These are phyloP conservation scores for Limnephilus lunatus DNA, from an alignment of 2,888 invertebrate genomes.

Conservation along the genomic window DNA sequence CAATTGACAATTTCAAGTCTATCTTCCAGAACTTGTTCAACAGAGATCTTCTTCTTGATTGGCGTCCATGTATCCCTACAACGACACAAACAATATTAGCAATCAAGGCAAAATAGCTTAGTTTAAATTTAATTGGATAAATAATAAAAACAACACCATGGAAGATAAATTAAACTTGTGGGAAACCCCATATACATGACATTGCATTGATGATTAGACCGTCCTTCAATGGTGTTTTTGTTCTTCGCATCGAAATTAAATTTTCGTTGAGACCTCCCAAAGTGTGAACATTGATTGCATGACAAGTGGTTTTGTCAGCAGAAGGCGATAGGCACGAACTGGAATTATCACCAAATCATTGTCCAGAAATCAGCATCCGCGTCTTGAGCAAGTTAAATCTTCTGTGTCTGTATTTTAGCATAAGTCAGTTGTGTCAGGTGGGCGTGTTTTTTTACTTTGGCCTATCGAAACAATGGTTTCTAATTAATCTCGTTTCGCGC, in stretches of 20 bases:
- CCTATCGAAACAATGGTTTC: conserved; percentile 8
- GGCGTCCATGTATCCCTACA: no score
- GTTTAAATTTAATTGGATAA: not conserved
- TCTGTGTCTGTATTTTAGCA: not conserved
- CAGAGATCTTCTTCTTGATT: not conserved
- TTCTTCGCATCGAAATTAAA: not conserved
- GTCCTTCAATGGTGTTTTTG: not conserved
- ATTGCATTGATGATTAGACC: not conserved
- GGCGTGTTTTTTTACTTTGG: conserved; percentile 18
- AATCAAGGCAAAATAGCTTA: not conserved
- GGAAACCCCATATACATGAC: not conserved
- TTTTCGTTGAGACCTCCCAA: not conserved
- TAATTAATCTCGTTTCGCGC: conserved; percentile 17
- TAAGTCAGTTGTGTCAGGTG: conserved; percentile 20
- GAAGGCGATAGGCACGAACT: not conserved
- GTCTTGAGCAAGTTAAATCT: conserved; percentile 12
- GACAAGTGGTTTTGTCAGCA: not conserved
- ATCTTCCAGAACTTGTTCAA: no score
- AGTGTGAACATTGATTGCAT: not conserved
- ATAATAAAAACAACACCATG: not conserved
- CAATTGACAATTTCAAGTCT: not conserved
- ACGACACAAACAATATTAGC: no score
- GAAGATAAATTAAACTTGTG: not conserved
- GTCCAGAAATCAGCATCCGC: conserved; percentile 18
- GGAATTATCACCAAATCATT: conserved; percentile 7